phyloP scores from a whole-genome alignment of 2,888 invertebrate species.

The Torymus aiolomorphi region DNA sequence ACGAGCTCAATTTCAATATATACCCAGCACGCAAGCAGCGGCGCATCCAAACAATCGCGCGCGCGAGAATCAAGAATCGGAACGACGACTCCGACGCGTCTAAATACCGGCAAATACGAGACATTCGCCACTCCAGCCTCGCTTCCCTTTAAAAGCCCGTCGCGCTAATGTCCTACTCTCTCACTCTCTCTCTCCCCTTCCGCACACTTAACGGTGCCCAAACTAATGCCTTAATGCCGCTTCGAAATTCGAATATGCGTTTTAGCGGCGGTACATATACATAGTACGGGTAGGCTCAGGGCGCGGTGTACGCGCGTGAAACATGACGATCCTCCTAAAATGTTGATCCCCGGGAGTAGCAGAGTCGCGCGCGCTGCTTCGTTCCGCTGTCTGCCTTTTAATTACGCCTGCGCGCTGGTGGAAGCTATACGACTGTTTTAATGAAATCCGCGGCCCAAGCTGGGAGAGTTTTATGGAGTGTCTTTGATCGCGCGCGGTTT shows the following conservation, averaged over 20 bases:
- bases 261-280: too few relatives aligned
- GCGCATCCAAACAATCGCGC: conserved; percentile 8
- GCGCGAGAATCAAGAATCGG: not conserved
- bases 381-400: too few relatives aligned
- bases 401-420: too few relatives aligned
- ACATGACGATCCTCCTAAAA: conserved; percentile 21
- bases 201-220: not conserved
- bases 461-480: too few relatives aligned
- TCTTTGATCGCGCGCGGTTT: too few relatives aligned
- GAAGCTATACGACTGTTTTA: too few relatives aligned
- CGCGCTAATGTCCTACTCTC: not conserved
- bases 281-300: too few relatives aligned
- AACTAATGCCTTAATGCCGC: conserved; percentile 18
- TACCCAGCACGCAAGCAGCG: too few relatives aligned
- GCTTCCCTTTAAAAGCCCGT: too few relatives aligned
- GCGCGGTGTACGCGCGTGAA: not conserved
- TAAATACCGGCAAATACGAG: not conserved
- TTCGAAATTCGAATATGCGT: conserved; percentile 7
- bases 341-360: not conserved
- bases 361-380: too few relatives aligned
- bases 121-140: not conserved
- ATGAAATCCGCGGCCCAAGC: too few relatives aligned
- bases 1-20: too few relatives aligned
- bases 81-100: not conserved
- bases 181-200: conserved; percentile 1